These are phyloP conservation scores for Oligia latruncula DNA, from an alignment of 2,888 invertebrate species.

Conservation along the genomic window DNA sequence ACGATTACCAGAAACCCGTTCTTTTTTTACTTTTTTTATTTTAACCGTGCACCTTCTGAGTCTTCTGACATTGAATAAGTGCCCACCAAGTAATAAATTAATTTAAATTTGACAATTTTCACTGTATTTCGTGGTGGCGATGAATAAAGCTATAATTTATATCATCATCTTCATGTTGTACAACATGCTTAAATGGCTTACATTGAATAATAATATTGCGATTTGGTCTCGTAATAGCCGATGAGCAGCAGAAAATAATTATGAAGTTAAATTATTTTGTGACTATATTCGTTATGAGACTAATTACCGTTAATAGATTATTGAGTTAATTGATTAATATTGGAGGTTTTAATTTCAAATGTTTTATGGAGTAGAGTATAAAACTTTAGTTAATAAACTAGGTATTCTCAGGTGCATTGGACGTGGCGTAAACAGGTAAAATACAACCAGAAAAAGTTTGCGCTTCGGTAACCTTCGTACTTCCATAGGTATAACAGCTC, in stretches of 20 bases:
- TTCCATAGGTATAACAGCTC: background rate
- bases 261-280: conserved; percentile 1
- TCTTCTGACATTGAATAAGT: background rate
- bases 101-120: background rate
- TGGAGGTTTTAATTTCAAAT: background rate
- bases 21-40: too few relatives aligned
- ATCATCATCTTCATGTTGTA: background rate
- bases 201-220: conserved; percentile 31
- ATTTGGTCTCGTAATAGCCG: conserved; percentile 4
- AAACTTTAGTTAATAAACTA: background rate
- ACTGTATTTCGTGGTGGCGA: background rate
- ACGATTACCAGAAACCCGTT: background rate
- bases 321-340: background rate
- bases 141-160: background rate
- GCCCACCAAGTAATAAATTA: too few relatives aligned
- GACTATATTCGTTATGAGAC: background rate
- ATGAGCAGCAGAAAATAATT: conserved; percentile 33
- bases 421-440: background rate
- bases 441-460: background rate
- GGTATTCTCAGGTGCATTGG: background rate
- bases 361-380: background rate
- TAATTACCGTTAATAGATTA: background rate
- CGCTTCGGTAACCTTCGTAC: background rate
- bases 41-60: background rate
- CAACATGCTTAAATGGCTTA: background rate